A percentile compares a stretch with the other conserved stretches of the same genome.
Conservation (phyloP, 2,113 vertebrate species). For the Hydrochoerus hydrochaeris region DNA sequence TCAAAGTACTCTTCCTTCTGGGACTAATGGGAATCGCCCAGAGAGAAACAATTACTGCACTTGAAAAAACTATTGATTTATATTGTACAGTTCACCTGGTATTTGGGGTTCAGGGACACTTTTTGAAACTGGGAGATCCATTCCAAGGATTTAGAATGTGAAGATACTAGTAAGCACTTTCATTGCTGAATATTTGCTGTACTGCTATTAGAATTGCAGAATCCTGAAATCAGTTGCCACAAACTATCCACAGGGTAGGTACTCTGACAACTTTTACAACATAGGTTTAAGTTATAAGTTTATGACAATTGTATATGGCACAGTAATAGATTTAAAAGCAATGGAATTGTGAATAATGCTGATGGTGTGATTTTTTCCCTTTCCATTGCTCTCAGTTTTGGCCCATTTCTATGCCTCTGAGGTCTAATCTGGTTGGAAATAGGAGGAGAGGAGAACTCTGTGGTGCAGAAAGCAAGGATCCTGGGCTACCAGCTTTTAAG, state of each 20-base stretch:
- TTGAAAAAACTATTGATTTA: conserved; percentile 86
- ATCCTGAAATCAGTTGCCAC: conserved; percentile 47
- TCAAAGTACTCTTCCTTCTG: conserved; percentile 85
- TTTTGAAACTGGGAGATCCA: conserved; percentile 84
- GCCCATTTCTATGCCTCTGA: background rate
- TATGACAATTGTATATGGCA: background rate
- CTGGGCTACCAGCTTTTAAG: background rate
- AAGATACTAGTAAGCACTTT: conserved; percentile 75
- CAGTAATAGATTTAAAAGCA: background rate
- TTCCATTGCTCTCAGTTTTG: background rate
- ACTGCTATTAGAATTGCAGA: conserved; percentile 57
- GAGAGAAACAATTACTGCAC: conserved; percentile 88
- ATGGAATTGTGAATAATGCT: background rate
- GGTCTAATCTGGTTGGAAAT: background rate
- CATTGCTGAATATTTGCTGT: conserved; percentile 65
- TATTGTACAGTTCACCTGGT: conserved; percentile 82
- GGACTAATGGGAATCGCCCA: conserved; percentile 85
- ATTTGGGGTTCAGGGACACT: conserved; percentile 84
- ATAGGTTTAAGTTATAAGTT: conserved; percentile 52
- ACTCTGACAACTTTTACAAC: background rate
- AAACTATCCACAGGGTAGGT: conserved; percentile 14
- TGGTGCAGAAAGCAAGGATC: background rate
- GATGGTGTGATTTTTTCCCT: background rate
- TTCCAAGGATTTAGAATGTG: conserved; percentile 81
- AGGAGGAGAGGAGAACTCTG: background rate